Conservation (phyloP, 2,797 vertebrate species). For the Myotis findleyi region DNA sequence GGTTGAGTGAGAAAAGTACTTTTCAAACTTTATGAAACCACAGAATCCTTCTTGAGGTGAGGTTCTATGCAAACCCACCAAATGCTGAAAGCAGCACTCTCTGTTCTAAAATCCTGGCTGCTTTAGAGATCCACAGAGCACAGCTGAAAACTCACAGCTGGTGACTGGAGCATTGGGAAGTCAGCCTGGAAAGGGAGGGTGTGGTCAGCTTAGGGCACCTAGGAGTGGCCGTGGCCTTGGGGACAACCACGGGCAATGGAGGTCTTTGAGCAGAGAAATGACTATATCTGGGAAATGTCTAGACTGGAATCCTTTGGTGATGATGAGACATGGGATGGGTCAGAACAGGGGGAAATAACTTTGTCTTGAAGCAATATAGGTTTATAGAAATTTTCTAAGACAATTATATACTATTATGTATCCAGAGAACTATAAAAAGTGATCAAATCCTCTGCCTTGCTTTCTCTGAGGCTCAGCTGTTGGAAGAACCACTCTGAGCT, state of each 20-base stretch:
- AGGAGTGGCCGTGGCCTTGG: not conserved
- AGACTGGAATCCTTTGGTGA: not conserved
- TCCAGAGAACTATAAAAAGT: slow-evolving; percentile 10
- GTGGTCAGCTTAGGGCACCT: not conserved
- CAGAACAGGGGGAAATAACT: not conserved
- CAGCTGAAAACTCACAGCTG: not conserved
- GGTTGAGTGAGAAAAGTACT: not conserved
- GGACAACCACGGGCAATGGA: not conserved
- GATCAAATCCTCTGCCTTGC: not conserved
- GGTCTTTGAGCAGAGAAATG: not conserved
- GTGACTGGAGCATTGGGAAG: not conserved
- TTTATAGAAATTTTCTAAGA: slow-evolving; percentile 5
- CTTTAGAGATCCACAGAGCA: not conserved
- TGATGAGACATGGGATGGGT: not conserved
- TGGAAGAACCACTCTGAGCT: not conserved
- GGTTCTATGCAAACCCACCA: not conserved
- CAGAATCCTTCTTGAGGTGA: not conserved
- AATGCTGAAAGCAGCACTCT: not conserved
- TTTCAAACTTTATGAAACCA: not conserved
- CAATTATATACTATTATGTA: not conserved
- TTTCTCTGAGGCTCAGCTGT: not conserved
- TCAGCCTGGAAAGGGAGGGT: not conserved
- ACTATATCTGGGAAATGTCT: not conserved
- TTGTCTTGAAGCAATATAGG: not conserved
- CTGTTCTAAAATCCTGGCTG: not conserved